Base-by-base conservation (phyloP, 2,113 vertebrate genomes). In the Cynocephalus volans region DNA sequence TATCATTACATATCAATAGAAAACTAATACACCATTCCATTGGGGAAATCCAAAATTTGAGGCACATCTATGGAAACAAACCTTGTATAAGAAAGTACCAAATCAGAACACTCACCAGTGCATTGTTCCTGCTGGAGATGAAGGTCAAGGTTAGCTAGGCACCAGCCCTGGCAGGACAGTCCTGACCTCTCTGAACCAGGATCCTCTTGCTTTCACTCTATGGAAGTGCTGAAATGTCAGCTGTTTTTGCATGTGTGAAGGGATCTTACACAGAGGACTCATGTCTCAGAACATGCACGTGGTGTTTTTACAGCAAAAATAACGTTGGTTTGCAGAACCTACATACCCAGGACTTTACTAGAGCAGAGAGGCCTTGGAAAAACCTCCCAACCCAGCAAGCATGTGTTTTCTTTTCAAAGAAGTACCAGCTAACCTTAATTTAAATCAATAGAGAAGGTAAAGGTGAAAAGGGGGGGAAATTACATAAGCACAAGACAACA, bases 251-350 rank as follows among this genome's bases (percentile, higher is more conserved):
- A 98, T 0, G 62, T 98, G 97, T 96, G 96, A 98, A 95, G 95
- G 96, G 96, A 98, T 93, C 96, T 97, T 98, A 95, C 88, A 97
- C 97, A 98, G 98, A 98, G 84, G 80, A 90, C 93, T 97, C 82
- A 58, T 36, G 85, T 94, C 95, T 97, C 96, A 98, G 98, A 97
- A 96, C 24, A 13, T 4, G 81, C 95, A 97, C 0, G 0, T 96
- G 96, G 80, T 98, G 92, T 98, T 98, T 98, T 98, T 97, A 97
- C 89, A 98, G 92, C 88, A 99, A 98, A 98, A 98, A 98, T 98
- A 98, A 98, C 58, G 90, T 98, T 98, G 95, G 73, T 98, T 98
- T 98, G 93, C 91, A 98, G 77, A 95, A 88, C 92, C 95, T 97
- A 97, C 19, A 4, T 95, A 96, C 52, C 76, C 41, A 97, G 64